phyloP scores from a whole-genome alignment of 2,797 vertebrate genomes.

The Picus viridis region DNA sequence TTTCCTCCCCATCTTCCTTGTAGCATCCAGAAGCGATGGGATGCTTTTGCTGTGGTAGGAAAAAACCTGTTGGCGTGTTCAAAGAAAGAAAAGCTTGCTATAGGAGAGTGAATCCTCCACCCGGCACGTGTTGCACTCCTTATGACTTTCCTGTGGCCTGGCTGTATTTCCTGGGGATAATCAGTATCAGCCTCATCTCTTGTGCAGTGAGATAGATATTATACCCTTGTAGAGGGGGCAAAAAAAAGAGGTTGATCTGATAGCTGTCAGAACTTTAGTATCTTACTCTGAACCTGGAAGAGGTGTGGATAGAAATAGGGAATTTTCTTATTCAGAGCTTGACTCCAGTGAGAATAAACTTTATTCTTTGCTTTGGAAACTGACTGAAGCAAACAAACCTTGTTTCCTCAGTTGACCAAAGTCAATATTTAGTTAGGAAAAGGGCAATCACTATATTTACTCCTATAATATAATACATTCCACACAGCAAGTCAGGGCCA shows the following conservation, averaged over 20 bases:
- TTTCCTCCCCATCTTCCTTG: neutral
- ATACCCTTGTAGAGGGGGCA: neutral
- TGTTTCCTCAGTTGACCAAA: neutral
- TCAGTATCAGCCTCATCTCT: neutral
- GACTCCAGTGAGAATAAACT: neutral
- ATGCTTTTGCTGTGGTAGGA: neutral
- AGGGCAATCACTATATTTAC: neutral
- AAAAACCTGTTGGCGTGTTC: accelerated
- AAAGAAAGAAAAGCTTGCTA: neutral
- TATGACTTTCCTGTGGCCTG: neutral
- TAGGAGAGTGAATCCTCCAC: neutral
- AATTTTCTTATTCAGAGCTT: neutral
- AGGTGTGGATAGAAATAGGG: neutral
- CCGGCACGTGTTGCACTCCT: neutral
- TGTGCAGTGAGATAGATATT: neutral
- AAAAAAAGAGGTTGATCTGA: neutral
- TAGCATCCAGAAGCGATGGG: neutral
- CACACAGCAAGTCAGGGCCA: neutral
- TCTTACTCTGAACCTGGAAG: neutral
- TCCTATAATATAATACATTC: neutral
- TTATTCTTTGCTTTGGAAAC: neutral
- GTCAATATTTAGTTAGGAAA: neutral
- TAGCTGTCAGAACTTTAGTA: neutral
- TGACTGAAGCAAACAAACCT: neutral
- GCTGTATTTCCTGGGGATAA: neutral